These are phyloP conservation scores for Lymantria dispar DNA, from an alignment of 2,888 invertebrate genomes.

Conservation along the genomic window DNA sequence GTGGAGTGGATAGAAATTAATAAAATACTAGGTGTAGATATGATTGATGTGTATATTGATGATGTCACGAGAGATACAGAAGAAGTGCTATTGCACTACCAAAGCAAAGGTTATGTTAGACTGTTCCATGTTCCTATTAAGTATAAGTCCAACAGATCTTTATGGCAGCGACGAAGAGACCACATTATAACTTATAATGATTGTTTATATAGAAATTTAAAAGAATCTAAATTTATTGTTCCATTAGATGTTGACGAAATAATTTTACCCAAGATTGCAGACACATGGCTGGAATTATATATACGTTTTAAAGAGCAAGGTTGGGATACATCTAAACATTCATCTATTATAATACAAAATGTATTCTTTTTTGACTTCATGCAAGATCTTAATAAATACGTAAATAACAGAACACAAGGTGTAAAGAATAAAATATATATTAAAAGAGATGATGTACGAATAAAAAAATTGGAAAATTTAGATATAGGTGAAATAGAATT, in stretches of 20 bases:
- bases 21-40: slow-evolving; percentile 85
- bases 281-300: slow-evolving; percentile 83
- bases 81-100: slow-evolving; percentile 82
- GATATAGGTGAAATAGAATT: slow-evolving; percentile 58
- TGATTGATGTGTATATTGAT: slow-evolving; percentile 86
- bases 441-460: slow-evolving; percentile 71
- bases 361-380: slow-evolving; percentile 86
- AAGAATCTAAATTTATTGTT: slow-evolving; percentile 84
- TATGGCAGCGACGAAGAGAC: slow-evolving; percentile 87
- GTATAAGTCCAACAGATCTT: slow-evolving; percentile 52
- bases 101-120: slow-evolving; percentile 68
- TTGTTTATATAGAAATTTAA: slow-evolving; percentile 88
- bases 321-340: slow-evolving; percentile 72
- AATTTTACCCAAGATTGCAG: slow-evolving; percentile 84
- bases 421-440: slow-evolving; percentile 54
- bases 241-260: slow-evolving; percentile 90
- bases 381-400: slow-evolving; percentile 55
- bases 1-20: slow-evolving; percentile 89
- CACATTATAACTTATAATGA: slow-evolving; percentile 90
- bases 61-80: slow-evolving; percentile 79
- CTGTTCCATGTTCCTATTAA: slow-evolving; percentile 80
- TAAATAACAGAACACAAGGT: slow-evolving; percentile 27
- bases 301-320: slow-evolving; percentile 63
- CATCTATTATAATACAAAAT: slow-evolving; percentile 85
- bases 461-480: slow-evolving; percentile 42